Percentiles rank a stretch among this genome's conserved stretches.
phyloP scores from a whole-genome alignment of 2,797 vertebrate species.

The Halcyon smyrnensis region DNA sequence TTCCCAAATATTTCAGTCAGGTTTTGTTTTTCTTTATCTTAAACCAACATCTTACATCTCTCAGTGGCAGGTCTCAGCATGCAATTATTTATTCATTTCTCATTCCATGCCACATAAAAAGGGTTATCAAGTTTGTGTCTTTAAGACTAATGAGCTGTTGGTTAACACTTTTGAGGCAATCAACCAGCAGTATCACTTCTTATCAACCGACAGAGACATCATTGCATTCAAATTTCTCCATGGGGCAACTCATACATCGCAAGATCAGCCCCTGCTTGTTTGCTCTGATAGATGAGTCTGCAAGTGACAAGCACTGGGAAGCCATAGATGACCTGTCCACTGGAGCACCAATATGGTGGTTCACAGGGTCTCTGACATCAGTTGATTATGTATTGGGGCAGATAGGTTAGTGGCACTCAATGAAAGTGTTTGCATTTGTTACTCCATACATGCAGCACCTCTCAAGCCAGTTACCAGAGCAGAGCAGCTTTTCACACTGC shows the following conservation, averaged over 20 bases:
- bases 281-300: not conserved
- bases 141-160: constrained; percentile 38
- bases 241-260: not conserved
- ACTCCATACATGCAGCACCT: not conserved
- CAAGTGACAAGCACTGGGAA: not conserved
- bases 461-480: not conserved
- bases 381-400: not conserved
- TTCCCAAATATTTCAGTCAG: constrained; percentile 1
- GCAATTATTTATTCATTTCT: constrained; percentile 32
- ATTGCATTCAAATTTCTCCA: not conserved
- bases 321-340: not conserved
- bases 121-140: constrained; percentile 18
- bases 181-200: not conserved
- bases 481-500: not conserved
- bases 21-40: constrained; percentile 45
- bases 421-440: not conserved
- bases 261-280: not conserved
- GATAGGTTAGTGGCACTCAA: not conserved
- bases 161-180: constrained; percentile 35
- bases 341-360: fast-evolving
- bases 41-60: constrained; percentile 42
- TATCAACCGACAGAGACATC: not conserved
- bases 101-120: not conserved
- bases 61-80: constrained; percentile 51
- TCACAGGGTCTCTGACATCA: not conserved